Evolutionary conservation across 2,797 vertebrate species (phyloP).

Genomic region (Xyrichtys novacula): DNA sequence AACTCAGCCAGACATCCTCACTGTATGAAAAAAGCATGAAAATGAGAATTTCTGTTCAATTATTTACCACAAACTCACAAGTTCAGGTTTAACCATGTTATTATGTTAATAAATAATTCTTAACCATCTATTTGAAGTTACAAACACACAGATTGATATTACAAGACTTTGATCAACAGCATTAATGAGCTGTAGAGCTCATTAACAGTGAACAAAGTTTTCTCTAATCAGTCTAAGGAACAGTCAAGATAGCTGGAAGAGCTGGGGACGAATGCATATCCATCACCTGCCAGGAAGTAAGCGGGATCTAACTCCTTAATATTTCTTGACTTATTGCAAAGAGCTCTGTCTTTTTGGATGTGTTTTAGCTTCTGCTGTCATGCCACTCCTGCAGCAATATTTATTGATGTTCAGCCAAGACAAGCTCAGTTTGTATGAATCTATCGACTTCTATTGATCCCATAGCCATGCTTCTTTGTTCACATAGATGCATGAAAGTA

Average conservation of each 20-base stretch:
- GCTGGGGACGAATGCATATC: constrained; percentile 35
- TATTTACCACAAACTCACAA: constrained; percentile 1
- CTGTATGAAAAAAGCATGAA: neutral
- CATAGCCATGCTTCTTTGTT: constrained; percentile 9
- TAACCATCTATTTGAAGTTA: neutral
- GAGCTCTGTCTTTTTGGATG: constrained; percentile 53
- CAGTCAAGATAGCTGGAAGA: constrained; percentile 31
- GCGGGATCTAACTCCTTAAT: constrained; percentile 47
- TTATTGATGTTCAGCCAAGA: constrained; percentile 50
- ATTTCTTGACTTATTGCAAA: constrained; percentile 48
- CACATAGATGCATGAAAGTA: neutral
- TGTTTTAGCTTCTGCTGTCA: constrained; percentile 59
- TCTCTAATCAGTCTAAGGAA: constrained; percentile 2
- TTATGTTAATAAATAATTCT: neutral
- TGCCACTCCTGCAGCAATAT: constrained; percentile 33
- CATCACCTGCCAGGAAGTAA: constrained; percentile 46
- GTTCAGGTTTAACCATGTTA: neutral
- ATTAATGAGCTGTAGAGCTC: constrained; percentile 5
- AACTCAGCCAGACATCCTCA: neutral
- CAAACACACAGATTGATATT: constrained; percentile 10
- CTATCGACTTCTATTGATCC: constrained; percentile 28
- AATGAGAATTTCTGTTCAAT: neutral
- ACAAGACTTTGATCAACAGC: constrained; percentile 24
- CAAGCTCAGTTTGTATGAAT: constrained; percentile 23
- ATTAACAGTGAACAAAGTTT: constrained; percentile 44